Percentiles rank a stretch among this genome's conserved stretches.
Conservation (phyloP, 2,888 invertebrate species). For the Monoplex corrugatus region DNA sequence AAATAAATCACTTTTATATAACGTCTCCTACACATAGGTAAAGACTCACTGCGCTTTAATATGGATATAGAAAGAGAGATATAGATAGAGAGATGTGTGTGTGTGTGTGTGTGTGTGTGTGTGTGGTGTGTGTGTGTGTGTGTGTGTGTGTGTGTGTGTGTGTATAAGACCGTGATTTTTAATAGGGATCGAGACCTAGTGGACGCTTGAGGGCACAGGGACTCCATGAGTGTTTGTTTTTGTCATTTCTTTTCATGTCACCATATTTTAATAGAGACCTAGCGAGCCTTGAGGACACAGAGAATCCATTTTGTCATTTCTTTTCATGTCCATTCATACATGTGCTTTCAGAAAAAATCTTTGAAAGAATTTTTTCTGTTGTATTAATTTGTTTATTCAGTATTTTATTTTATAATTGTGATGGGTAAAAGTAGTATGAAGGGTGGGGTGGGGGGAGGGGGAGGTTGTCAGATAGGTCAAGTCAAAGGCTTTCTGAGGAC, state of each 20-base stretch:
- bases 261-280: not conserved
- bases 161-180: not conserved
- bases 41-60: too few species aligned
- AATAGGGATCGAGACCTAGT: not conserved
- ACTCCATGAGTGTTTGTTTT: not conserved
- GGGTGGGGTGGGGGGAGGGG: not conserved
- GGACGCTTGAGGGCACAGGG: too few species aligned
- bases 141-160: not conserved
- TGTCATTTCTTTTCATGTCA: not conserved
- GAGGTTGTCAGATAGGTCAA: not conserved
- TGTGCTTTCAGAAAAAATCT: not conserved
- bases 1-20: too few species aligned
- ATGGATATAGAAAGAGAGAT: not conserved
- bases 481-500: not conserved
- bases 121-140: not conserved
- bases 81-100: too few species aligned
- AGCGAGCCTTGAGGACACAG: not conserved
- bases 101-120: too few species aligned
- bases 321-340: not conserved
- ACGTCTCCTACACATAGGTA: too few species aligned
- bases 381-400: too few species aligned
- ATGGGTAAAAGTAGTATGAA: too few species aligned
- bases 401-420: too few species aligned
- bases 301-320: not conserved
- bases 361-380: too few species aligned